Evolutionary conservation across 2,888 invertebrate species (phyloP), one percentile per base, ranked within the genome.

Genomic region (Sialis lutaria): DNA sequence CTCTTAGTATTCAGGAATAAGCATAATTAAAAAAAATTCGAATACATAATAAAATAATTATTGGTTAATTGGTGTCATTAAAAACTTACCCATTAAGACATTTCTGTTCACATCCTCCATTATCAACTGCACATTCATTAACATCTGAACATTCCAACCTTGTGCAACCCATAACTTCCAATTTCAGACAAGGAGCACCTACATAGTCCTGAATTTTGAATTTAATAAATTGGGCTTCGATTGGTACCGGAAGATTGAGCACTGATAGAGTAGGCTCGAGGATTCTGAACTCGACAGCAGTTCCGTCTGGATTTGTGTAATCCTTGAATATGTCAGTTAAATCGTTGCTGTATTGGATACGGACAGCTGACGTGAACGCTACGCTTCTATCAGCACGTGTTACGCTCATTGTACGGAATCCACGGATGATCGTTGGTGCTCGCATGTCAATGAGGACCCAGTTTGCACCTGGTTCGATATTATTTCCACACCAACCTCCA

Each of bases 71-170:
- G 22, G 4, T 22, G 22, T 22, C 22, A 22, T 22, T 22, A 22
- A 22, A 22, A 22, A 22, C 22, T 2, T 63, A 73, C 73, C 69
- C 77, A 60, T 92, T 93, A 40, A 89, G 73, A 65, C 92, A 93
- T 65, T 90, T 90, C 58, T 92, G 92, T 58, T 91, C 87, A 63
- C 92, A 93, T 10, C 91, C 91, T 9, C 92, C 92, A 58, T 92
- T 92, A 54, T 82, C 79, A 33, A 74, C 75, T 41, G 75, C 74
- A 60, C 92, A 93, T 61, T 93, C 92, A 58, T 93, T 91, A 41
- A 89, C 74, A 59, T 93, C 92, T 10, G 76, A 71, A 60, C 92
- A 93, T 59, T 92, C 91, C 53, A 91, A 70, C 53, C 91, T 74
- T 0, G 88, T 86, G 60, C 92, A 92, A 12, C 92, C 92, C 88